A percentile compares a stretch with the other conserved stretches of the same genome.
Evolutionary conservation across 2,888 invertebrate genomes (phyloP).

Genomic region (Synanthedon myopaeformis): DNA sequence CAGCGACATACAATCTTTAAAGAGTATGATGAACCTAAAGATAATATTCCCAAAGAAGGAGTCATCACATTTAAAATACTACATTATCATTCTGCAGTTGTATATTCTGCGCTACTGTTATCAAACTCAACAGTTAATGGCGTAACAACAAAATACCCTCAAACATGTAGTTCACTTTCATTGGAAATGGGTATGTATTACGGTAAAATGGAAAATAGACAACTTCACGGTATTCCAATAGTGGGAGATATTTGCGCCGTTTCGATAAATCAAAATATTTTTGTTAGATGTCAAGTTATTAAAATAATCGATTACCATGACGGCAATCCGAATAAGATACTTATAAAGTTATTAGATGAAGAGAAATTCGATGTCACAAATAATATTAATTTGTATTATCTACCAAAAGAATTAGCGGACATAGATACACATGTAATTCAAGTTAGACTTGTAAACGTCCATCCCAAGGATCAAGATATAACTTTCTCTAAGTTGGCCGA

Average conservation of each 20-base stretch:
- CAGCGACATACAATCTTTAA: conserved; percentile 73
- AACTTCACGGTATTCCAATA: conserved; percentile 43
- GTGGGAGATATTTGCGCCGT: conserved; percentile 72
- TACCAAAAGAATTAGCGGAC: conserved; percentile 61
- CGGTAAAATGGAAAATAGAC: conserved; percentile 37
- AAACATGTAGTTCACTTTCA: conserved; percentile 36
- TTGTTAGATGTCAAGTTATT: conserved; percentile 68
- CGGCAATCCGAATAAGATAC: conserved; percentile 33
- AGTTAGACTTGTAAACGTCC: conserved; percentile 41
- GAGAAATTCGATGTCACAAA: conserved; percentile 54
- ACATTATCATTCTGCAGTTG: conserved; percentile 70
- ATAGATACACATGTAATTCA: conserved; percentile 52
- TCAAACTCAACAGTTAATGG: conserved; percentile 19
- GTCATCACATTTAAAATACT: conserved; percentile 69
- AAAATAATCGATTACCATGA: conserved; percentile 41
- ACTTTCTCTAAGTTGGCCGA: conserved; percentile 43
- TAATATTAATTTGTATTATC: conserved; percentile 49
- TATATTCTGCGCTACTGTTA: conserved; percentile 70
- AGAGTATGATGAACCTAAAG: conserved; percentile 60
- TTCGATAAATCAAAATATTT: conserved; percentile 49
- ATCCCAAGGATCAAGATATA: conserved; percentile 49
- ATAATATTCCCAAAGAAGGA: conserved; percentile 65
- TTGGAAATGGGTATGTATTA: conserved; percentile 50
- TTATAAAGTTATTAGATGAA: conserved; percentile 72
- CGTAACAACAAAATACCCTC: conserved; percentile 29